Base-by-base conservation (phyloP, 2,888 invertebrate genomes). In the Petrolisthes manimaculis region DNA sequence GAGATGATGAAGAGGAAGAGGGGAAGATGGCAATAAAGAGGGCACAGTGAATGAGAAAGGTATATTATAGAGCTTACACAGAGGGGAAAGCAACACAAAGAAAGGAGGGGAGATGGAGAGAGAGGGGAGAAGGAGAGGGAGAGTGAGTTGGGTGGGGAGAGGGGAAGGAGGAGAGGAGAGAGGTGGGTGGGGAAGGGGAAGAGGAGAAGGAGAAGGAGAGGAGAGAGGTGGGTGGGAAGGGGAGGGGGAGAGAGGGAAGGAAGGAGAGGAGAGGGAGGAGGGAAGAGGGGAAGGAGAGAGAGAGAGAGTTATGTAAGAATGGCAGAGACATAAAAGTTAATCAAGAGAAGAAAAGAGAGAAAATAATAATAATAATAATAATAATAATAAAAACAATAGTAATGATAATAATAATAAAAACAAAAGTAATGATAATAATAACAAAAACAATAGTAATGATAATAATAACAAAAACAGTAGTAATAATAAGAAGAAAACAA, bases 1-100 rank as follows among this genome's bases (percentile, higher is more conserved):
- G 83, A n/a, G 37, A 74, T 21, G 71, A 67, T 51, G 67, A 74
- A n/a, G 83, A 83, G 4, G 74, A 54, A 53, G 4, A 55, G 71
- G 2, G 12, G 71, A 56, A 1, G 56, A n/a, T 12, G 54, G 54
- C 54, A 51, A 78, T 53, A n/a, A 78, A 80, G 80, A 80, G 56
- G 80, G 56, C 18, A 55, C 18, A 80, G 80, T 55, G 24, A 55
- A 80, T 8, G 21, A 56, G 21, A 24, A 80, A 12, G 77, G 51
- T 51, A 6, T 51, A 77, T 24, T 9, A 77, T 4, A 78, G 18
- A 77, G 51, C 77, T 51, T 51, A 24, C 8, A 61, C 67, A 61
- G 14, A 8, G 14, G 14, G 14, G 67, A n/a, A n/a, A 9, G 24
- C n/a, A n/a, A 1, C 4, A 71, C 1, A 24, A 8, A 75, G 55